These are phyloP conservation scores for Cottus gobio DNA, from an alignment of 2,113 vertebrate species.

Conservation along the genomic window DNA sequence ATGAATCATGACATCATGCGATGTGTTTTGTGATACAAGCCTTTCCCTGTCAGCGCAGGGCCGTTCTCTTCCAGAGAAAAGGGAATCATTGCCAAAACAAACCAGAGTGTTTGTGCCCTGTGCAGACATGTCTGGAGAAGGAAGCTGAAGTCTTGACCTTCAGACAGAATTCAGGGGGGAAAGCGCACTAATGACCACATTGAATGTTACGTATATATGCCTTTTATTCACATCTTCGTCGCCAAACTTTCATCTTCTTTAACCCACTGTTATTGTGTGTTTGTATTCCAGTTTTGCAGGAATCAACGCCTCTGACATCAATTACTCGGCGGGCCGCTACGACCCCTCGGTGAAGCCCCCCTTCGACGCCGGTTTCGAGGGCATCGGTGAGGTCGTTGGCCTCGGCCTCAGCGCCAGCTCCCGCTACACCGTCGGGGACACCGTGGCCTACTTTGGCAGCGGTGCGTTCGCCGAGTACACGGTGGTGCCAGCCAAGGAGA, in stretches of 20 bases:
- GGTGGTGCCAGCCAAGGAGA: constrained; percentile 84
- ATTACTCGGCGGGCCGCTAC: constrained; percentile 92
- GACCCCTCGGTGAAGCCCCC: constrained; percentile 86
- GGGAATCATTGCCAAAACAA: constrained; percentile 70
- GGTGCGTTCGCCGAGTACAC: constrained; percentile 94
- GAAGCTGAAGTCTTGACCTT: constrained; percentile 67
- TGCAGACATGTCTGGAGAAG: constrained; percentile 42
- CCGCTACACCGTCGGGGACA: constrained; percentile 85
- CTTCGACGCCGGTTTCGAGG: constrained; percentile 92
- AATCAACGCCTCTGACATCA: constrained; percentile 95
- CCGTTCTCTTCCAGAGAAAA: constrained; percentile 57
- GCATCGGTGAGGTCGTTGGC: constrained; percentile 91
- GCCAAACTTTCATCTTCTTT: constrained; percentile 27
- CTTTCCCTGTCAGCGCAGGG: constrained; percentile 69
- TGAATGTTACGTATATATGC: not conserved
- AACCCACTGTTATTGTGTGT: constrained; percentile 10
- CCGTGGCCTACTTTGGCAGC: constrained; percentile 86
- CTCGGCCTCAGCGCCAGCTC: constrained; percentile 92
- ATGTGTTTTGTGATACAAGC: constrained; percentile 76
- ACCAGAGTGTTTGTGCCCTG: constrained; percentile 45
- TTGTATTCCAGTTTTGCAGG: constrained; percentile 88
- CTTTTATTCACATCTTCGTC: not conserved
- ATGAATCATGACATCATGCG: constrained; percentile 74
- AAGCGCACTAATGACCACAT: constrained; percentile 28
- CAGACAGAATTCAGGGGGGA: constrained; percentile 40